Percentiles rank a stretch among this genome's conserved stretches.
These are phyloP conservation scores for Leptopilina drosophilae DNA, from an alignment of 2,888 invertebrate species.

Conservation along the genomic window DNA sequence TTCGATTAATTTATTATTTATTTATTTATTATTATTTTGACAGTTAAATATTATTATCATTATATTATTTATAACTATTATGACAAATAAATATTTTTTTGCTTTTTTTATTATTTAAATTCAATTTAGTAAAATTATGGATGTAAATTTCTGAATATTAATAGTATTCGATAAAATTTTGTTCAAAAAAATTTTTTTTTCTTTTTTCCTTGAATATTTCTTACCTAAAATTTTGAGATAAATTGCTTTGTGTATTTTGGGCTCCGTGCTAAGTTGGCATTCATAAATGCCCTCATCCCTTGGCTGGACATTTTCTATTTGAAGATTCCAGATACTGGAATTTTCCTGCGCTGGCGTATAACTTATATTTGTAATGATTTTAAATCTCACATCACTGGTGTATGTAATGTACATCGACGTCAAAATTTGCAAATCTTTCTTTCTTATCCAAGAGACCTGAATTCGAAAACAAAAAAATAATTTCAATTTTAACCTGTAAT, in stretches of 20 bases:
- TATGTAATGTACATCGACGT: slow-evolving; percentile 83
- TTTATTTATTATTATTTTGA: too few species aligned
- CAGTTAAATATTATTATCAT: too few species aligned
- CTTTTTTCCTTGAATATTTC: slow-evolving; percentile 48
- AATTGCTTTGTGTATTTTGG: slow-evolving; percentile 91
- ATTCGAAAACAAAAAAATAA: slow-evolving; percentile 53
- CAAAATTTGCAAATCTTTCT: slow-evolving; percentile 80
- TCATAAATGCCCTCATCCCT: slow-evolving; percentile 84
- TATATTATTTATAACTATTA: too few species aligned
- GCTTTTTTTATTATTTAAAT: too few species aligned
- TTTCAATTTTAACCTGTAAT: background rate
- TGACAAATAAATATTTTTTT: background rate
- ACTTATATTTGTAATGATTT: slow-evolving; percentile 81
- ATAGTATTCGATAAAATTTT: background rate
- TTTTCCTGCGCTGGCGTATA: slow-evolving; percentile 79
- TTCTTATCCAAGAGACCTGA: slow-evolving; percentile 84
- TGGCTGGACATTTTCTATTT: slow-evolving; percentile 79
- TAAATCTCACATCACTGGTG: slow-evolving; percentile 84
- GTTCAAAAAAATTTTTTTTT: slow-evolving; percentile 21
- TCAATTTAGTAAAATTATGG: too few species aligned
- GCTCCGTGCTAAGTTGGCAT: slow-evolving; percentile 93
- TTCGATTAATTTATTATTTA: too few species aligned
- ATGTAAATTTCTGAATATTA: too few species aligned
- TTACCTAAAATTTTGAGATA: slow-evolving; percentile 88
- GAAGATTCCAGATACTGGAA: slow-evolving; percentile 78